Conservation (phyloP, 1,140 invertebrate genomes). For the Chymomyza costata region DNA sequence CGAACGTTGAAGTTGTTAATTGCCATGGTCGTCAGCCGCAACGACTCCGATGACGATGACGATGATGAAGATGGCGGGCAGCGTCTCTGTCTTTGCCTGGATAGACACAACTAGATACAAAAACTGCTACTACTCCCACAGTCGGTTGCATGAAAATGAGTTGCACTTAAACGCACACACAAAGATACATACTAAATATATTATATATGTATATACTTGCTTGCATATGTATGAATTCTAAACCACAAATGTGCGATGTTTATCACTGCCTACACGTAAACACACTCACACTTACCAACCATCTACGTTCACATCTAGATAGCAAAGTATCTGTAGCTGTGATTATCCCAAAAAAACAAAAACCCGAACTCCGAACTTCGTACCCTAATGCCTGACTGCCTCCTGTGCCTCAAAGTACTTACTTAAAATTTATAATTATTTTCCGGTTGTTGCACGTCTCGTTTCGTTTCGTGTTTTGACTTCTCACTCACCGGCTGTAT, state of each 20-base stretch:
- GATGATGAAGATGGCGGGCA: too few relatives aligned
- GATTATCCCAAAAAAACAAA: conserved; percentile 41
- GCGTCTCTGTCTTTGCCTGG: conserved; percentile 14
- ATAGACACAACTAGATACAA: conserved; percentile 9
- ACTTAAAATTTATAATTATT: conserved; percentile 65
- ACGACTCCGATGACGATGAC: conserved; percentile 32
- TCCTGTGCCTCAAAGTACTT: background rate
- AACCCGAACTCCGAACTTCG: conserved; percentile 10
- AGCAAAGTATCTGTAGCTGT: conserved; percentile 33
- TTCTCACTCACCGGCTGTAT: too few relatives aligned
- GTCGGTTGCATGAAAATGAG: conserved; percentile 42
- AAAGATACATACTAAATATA: conserved; percentile 6
- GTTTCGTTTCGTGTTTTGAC: too few relatives aligned
- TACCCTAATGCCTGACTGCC: too few relatives aligned
- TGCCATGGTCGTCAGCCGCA: conserved; percentile 58
- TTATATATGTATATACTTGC: too few relatives aligned
- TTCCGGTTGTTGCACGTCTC: conserved; percentile 56
- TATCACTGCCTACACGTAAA: conserved; percentile 39
- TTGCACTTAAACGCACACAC: conserved; percentile 33
- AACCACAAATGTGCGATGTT: conserved; percentile 45
- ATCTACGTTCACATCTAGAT: conserved; percentile 31
- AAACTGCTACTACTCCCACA: conserved; percentile 68
- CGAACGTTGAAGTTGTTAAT: conserved; percentile 72
- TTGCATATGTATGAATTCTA: conserved; percentile 38
- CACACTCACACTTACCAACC: too few relatives aligned